A percentile compares a stretch with the other conserved stretches of the same genome.
Evolutionary conservation across 2,113 vertebrate species (phyloP).

Genomic region (Chaetops frenatus): DNA sequence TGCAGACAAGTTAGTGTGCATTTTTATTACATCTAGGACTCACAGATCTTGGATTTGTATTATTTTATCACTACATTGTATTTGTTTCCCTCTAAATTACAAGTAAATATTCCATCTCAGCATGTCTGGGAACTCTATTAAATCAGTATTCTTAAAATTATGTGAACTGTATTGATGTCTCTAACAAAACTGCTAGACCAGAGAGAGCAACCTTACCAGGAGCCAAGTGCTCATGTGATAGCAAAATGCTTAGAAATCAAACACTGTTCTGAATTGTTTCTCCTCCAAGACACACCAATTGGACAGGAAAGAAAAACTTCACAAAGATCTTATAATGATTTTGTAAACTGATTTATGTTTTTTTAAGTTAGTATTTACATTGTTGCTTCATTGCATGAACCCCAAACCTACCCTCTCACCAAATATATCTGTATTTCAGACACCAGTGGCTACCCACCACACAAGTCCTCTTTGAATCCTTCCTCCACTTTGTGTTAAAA

Average conservation of each 20-base stretch:
- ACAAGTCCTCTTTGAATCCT: neutral
- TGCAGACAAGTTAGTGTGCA: neutral
- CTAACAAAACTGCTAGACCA: neutral
- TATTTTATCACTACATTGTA: neutral
- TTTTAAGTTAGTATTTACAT: neutral
- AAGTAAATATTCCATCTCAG: neutral
- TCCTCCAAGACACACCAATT: neutral
- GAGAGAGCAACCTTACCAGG: neutral
- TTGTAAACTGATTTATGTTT: neutral
- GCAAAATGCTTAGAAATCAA: neutral
- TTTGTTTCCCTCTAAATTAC: neutral
- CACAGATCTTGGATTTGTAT: neutral
- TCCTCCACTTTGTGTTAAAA: neutral
- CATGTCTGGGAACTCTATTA: neutral
- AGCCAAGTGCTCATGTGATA: neutral
- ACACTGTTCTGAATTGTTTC: neutral
- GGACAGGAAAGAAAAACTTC: neutral
- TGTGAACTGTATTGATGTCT: neutral
- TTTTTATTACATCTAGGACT: neutral
- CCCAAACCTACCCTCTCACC: accelerated
- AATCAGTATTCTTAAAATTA: neutral
- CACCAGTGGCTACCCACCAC: neutral
- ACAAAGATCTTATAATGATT: neutral
- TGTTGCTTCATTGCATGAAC: neutral
- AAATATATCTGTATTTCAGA: neutral